Base-by-base conservation (phyloP, 1,140 invertebrate genomes). In the Oryzaephilus surinamensis region DNA sequence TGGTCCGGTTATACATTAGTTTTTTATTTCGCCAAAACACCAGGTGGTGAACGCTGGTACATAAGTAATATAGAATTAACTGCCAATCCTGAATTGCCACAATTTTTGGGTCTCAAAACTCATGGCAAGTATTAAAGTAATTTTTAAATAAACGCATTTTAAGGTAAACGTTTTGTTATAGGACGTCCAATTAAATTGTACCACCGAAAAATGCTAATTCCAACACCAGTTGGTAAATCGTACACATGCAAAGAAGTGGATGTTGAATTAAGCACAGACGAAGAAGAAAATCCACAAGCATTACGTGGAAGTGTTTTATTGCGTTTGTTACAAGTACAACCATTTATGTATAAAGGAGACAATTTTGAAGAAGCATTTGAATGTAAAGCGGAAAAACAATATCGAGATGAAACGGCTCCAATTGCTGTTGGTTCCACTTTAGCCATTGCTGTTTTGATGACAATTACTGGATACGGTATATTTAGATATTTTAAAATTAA, bases 401-500 rank as follows among this genome's bases (percentile, higher is more conserved):
- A 64, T 66, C 33, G 78, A n/a, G 84, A 87, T 50, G 87, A 92
- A 58, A 83, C 84, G 0, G 85, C 87, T 1, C 86, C 87, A 0
- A 72, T 92, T 2, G 83, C 86, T 2, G 86, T 92, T 1, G 88
- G 88, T 4, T 85, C 84, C n/a, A 83, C 84, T 0, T 58, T 92
- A 13, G 84, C 87, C 2, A 73, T 85, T 15, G 77, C 81, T 1
- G 81, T 86, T 5, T 67, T 91, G 0, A 63, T 77, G 6, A 89
- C 84, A 0, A 74, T 93, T 11, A 73, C 81, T 3, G 86, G 84
- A 1, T 93, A 93, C 56, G 84, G 84, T 1, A 76, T 83, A n/a
- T 88, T 76, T 64, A 76, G 87, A 49, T 88, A 91, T 55, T 74
- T 88, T 53, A 88, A 88, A 61, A 73, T 90, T 17, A 90, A 90